A percentile compares a stretch with the other conserved stretches of the same genome.
phyloP scores from a whole-genome alignment of 2,888 invertebrate genomes.

The Rhagonycha fulva region DNA sequence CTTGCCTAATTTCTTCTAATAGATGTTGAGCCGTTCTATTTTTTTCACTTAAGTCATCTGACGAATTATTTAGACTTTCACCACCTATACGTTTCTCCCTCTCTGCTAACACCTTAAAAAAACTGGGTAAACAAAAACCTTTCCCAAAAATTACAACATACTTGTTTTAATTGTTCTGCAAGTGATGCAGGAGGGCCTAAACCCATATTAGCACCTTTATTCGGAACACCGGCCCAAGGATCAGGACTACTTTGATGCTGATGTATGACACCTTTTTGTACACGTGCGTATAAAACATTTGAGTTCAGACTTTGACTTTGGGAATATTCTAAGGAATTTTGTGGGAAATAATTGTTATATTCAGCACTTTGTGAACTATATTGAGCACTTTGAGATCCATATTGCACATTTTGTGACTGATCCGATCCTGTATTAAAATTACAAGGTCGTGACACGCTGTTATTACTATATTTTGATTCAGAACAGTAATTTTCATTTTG shows the following conservation, averaged over 20 bases:
- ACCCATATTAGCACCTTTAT: slow-evolving; percentile 49
- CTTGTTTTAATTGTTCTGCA: slow-evolving; percentile 86
- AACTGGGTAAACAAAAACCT: background rate
- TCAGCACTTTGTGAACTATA: slow-evolving; percentile 33
- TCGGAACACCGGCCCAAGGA: slow-evolving; percentile 49
- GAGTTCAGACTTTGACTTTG: slow-evolving; percentile 29
- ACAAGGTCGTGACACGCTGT: slow-evolving; percentile 34
- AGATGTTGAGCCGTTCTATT: slow-evolving; percentile 75
- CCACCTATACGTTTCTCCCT: slow-evolving; percentile 73
- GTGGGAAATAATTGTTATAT: slow-evolving; percentile 46
- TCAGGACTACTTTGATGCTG: slow-evolving; percentile 49
- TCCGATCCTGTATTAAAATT: slow-evolving; percentile 39
- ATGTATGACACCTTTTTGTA: slow-evolving; percentile 57
- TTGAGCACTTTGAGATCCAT: slow-evolving; percentile 40
- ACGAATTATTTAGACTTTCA: slow-evolving; percentile 59
- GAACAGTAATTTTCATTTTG: slow-evolving; percentile 23
- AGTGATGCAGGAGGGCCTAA: slow-evolving; percentile 76
- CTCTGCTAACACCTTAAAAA: slow-evolving; percentile 69
- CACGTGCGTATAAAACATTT: slow-evolving; percentile 57
- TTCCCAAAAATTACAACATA: slow-evolving; percentile 24
- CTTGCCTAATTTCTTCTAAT: slow-evolving; percentile 85
- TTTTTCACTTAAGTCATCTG: slow-evolving; percentile 64
- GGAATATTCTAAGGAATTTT: slow-evolving; percentile 33
- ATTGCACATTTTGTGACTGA: slow-evolving; percentile 36
- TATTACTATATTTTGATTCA: slow-evolving; percentile 20